phyloP scores from a whole-genome alignment of 2,113 vertebrate species.

The Sinocyclocheilus anshuiensis region DNA sequence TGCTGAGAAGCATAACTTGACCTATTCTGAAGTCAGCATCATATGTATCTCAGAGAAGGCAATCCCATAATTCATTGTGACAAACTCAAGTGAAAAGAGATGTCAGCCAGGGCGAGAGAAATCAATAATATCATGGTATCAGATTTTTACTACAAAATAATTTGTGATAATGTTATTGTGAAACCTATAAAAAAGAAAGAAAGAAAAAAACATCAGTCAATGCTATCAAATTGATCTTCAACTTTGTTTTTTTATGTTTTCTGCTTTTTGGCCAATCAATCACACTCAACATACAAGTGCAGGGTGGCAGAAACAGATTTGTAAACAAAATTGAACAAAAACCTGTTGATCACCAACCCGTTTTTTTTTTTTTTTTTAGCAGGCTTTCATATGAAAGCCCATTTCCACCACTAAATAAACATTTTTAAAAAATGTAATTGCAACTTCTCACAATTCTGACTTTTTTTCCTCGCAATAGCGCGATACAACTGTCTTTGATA shows the following conservation, averaged over 20 bases:
- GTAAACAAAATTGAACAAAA: not conserved
- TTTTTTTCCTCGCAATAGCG: too few relatives aligned
- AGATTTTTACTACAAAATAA: not conserved
- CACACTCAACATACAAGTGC: not conserved
- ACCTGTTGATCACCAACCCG: not conserved
- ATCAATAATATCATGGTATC: not conserved
- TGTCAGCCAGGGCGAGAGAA: not conserved
- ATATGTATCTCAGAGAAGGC: not conserved
- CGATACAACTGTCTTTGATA: too few relatives aligned
- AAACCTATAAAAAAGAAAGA: not conserved
- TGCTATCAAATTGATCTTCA: not conserved
- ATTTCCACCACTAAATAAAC: not conserved
- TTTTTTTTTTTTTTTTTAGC: too few relatives aligned
- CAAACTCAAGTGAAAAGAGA: not conserved
- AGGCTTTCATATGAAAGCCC: not conserved
- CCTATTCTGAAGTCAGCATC: not conserved
- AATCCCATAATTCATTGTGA: not conserved
- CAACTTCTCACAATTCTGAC: too few relatives aligned
- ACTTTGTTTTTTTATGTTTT: not conserved
- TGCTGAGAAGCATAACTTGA: not conserved
- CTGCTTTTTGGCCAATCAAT: not conserved
- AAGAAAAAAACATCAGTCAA: not conserved
- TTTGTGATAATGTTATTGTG: not conserved
- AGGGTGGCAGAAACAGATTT: not conserved
- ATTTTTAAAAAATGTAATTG: too few relatives aligned